These are phyloP conservation scores for Brachionus sp. DNA, from an alignment of 1,140 invertebrate genomes.

Conservation along the genomic window DNA sequence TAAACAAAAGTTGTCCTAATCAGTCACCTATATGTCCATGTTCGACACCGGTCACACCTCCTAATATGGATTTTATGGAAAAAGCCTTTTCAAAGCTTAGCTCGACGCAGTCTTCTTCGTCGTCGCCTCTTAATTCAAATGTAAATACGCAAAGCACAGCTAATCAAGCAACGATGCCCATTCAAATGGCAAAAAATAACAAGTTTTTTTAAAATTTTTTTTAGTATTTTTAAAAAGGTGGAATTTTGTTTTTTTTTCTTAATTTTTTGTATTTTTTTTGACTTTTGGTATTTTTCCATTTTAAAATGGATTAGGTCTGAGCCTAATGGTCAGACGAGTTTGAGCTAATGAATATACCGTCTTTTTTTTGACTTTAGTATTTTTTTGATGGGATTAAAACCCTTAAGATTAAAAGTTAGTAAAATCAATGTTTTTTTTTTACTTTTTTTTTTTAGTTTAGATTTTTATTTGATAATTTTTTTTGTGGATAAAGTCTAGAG, in stretches of 20 bases:
- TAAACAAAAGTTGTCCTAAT: not conserved
- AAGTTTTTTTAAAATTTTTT: not conserved
- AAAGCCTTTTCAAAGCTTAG: not conserved
- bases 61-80: constrained; percentile 26
- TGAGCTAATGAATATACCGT: not conserved
- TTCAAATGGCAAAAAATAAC: not conserved
- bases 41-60: constrained; percentile 24
- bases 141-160: not conserved
- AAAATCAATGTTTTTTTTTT: not conserved
- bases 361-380: not conserved
- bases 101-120: not conserved
- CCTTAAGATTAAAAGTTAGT: not conserved
- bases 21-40: not conserved
- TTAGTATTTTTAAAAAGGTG: not conserved
- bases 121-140: not conserved
- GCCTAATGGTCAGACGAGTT: not conserved
- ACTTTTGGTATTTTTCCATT: not conserved
- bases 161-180: not conserved
- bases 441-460: not conserved
- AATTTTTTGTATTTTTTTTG: not conserved
- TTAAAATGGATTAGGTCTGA: not conserved
- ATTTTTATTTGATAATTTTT: constrained; percentile 6
- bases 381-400: not conserved
- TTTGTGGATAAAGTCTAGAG: constrained; percentile 2
- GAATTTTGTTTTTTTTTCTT: not conserved